Evolutionary conservation across 2,888 invertebrate genomes (phyloP).

Genomic region (Scaptomyza caliginosa): DNA sequence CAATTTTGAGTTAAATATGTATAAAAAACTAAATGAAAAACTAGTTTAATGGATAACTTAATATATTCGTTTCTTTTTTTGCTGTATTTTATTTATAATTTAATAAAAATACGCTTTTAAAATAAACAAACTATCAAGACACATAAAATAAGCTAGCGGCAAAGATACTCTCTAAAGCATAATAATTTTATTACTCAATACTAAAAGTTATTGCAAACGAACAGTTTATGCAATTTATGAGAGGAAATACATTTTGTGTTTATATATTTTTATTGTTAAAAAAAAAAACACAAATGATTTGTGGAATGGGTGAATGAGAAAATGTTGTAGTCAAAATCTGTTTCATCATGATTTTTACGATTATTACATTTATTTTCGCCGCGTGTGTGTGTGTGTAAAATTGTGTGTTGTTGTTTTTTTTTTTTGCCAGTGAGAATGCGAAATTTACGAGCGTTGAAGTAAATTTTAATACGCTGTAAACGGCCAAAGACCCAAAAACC

Average conservation of each 20-base stretch:
- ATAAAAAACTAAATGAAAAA: no score
- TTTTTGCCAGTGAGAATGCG: slow-evolving; percentile 35
- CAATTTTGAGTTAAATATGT: no score
- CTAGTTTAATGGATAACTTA: background rate
- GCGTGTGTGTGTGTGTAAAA: background rate
- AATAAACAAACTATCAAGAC: no score
- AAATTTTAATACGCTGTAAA: slow-evolving; percentile 71
- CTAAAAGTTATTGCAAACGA: slow-evolving; percentile 4
- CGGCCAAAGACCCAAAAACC: slow-evolving; percentile 44
- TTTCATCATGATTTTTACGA: slow-evolving; percentile 61
- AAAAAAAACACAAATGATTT: slow-evolving; percentile 27
- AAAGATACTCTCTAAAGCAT: no score
- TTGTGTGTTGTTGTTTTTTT: no score
- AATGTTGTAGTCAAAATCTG: slow-evolving; percentile 33
- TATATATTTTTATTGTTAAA: no score
- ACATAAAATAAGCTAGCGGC: no score
- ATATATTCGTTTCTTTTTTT: background rate
- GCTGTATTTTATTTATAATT: background rate
- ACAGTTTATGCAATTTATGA: slow-evolving; percentile 15
- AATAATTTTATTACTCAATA: background rate
- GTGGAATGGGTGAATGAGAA: slow-evolving; percentile 4
- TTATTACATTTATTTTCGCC: slow-evolving; percentile 61
- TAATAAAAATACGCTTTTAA: background rate
- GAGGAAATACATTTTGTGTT: slow-evolving; percentile 29
- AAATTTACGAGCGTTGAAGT: slow-evolving; percentile 70